These are phyloP conservation scores for Charina bottae DNA, from an alignment of 2,113 vertebrate species.

Conservation along the genomic window DNA sequence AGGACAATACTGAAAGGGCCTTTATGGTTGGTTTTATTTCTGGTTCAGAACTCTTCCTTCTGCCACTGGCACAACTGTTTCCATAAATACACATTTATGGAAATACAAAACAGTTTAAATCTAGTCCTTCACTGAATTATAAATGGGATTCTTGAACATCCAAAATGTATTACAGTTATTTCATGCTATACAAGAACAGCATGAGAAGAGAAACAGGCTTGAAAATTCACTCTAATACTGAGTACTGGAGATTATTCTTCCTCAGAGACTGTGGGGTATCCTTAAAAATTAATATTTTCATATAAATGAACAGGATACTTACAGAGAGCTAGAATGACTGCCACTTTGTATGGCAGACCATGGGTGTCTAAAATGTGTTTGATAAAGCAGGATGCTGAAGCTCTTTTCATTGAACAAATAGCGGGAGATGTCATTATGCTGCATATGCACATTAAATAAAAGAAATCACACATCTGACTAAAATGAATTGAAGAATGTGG, in stretches of 20 bases:
- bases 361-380: slow-evolving; percentile 49
- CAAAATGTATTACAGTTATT: background rate
- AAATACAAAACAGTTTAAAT: background rate
- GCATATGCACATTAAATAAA: slow-evolving; percentile 47
- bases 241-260: slow-evolving; percentile 20
- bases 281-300: slow-evolving; percentile 54
- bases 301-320: slow-evolving; percentile 55
- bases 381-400: slow-evolving; percentile 45
- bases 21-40: background rate
- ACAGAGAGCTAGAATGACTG: slow-evolving; percentile 50
- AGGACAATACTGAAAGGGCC: background rate
- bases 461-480: slow-evolving; percentile 49
- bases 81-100: background rate
- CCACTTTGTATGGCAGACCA: slow-evolving; percentile 42
- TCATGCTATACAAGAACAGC: background rate
- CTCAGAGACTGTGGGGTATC: slow-evolving; percentile 18
- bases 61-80: background rate
- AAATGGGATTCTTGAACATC: background rate
- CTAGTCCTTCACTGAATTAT: background rate
- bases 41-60: background rate
- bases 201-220: background rate
- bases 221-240: slow-evolving; percentile 2
- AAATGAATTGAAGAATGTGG: slow-evolving; percentile 66
- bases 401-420: slow-evolving; percentile 65
- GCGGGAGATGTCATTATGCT: slow-evolving; percentile 42